Evolutionary conservation across 1,140 invertebrate genomes (phyloP), one percentile per base, ranked within the genome.

Genomic region (Periplaneta americana): DNA sequence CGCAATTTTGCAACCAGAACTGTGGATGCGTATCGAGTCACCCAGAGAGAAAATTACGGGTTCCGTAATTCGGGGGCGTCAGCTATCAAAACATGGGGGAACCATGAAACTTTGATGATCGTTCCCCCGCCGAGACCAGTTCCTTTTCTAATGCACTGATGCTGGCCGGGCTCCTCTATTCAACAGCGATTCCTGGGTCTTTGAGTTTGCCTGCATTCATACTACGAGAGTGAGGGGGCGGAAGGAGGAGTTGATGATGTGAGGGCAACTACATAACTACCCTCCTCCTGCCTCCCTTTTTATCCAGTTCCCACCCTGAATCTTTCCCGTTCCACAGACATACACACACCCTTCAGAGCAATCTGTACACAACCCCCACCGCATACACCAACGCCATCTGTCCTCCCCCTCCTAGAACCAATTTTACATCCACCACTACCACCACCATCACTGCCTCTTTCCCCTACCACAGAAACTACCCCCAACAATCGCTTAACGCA

Each of bases 51-150:
- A 80, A 80, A 80, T 80, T 34, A 80, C 79, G 79, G 79, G 80
- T 81, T 81, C 80, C 18, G 75, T 75, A 77, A 81, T 77, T 75
- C 75, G 80, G 80, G 80, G 80, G 76, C 75, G 80, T 76, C 34
- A 81, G 74, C 80, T 81, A 81, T 81, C 80, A 81, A 81, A 81
- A 81, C 80, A 81, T 48, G 80, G 36, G 48, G 75, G 75, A 57
- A 36, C 76, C 76, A 81, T 81, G 80, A 81, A 81, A 81, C 80
- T 81, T 81, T 81, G 80, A 81, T 81, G 80, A 81, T 78, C 80
- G 34, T 31, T 75, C 75, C 75, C 80, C 66, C 66, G 32, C 34
- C 34, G 74, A 22, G 22, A 34, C n/a, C 34, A 34, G 31, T 74
- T 57, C 79, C 79, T 33, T 33, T 33, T 34, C 31, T 33, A 28